phyloP scores from a whole-genome alignment of 1,140 invertebrate species.

The Orius laevigatus region DNA sequence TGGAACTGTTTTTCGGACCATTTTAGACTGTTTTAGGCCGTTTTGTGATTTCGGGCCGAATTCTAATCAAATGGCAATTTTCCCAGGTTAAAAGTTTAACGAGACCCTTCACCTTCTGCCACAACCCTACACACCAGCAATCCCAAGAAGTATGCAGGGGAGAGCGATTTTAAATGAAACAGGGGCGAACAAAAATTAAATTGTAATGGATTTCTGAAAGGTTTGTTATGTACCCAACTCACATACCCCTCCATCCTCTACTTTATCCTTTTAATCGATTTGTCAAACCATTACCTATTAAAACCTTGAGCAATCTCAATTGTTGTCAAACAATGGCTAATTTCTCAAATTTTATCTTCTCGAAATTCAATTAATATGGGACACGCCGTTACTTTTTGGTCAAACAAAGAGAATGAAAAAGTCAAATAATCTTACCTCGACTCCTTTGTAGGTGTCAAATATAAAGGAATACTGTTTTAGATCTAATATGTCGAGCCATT shows the following conservation, averaged over 20 bases:
- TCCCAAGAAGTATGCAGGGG: too few species aligned
- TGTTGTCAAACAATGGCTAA: neutral
- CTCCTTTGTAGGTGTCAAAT: conserved; percentile 31
- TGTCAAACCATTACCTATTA: neutral
- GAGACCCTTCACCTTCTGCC: too few species aligned
- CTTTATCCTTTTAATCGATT: neutral
- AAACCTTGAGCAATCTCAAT: neutral
- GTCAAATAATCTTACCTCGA: conserved; percentile 27
- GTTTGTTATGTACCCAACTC: too few species aligned
- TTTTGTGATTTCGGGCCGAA: too few species aligned
- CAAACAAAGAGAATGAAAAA: neutral
- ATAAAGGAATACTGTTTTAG: conserved; percentile 27
- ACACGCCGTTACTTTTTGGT: neutral
- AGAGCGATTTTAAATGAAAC: too few species aligned
- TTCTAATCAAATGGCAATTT: too few species aligned
- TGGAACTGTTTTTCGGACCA: too few species aligned
- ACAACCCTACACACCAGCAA: too few species aligned
- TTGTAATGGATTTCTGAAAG: too few species aligned
- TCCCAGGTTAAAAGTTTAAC: too few species aligned
- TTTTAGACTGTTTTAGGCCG: too few species aligned
- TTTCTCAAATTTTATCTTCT: neutral
- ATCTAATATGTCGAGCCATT: conserved; percentile 30
- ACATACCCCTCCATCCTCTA: neutral
- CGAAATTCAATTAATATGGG: neutral
- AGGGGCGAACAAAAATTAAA: too few species aligned